A percentile compares a stretch with the other conserved stretches of the same genome.
Evolutionary conservation across 2,888 invertebrate genomes (phyloP).

Genomic region (Nomada ruficornis): DNA sequence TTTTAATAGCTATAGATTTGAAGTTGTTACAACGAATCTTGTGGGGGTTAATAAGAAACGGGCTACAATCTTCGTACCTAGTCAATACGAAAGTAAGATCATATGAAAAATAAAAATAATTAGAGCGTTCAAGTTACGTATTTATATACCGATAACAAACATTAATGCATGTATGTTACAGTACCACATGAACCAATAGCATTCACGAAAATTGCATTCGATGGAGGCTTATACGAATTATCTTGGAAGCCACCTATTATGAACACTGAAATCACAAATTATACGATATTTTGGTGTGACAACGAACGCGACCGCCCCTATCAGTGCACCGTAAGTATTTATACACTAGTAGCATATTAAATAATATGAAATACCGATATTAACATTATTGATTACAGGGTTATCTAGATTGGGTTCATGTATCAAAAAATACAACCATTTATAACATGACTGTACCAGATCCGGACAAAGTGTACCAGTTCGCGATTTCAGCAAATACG

Average conservation of each 20-base stretch:
- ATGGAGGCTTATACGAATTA: conserved; percentile 89
- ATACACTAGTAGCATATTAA: neutral
- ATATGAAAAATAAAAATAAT: conserved; percentile 18
- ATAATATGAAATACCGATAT: neutral
- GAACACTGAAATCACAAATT: conserved; percentile 86
- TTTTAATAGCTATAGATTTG: conserved; percentile 85
- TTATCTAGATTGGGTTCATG: conserved; percentile 87
- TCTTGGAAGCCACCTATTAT: conserved; percentile 89
- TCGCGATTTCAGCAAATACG: conserved; percentile 93
- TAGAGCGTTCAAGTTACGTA: conserved; percentile 8
- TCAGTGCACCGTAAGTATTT: conserved; percentile 85
- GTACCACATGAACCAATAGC: conserved; percentile 85
- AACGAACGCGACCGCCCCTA: conserved; percentile 86
- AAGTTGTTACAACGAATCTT: conserved; percentile 87
- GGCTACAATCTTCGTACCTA: conserved; percentile 88
- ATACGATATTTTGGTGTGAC: conserved; percentile 93
- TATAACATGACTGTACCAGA: conserved; percentile 87
- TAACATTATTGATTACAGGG: conserved; percentile 83
- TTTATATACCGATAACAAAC: neutral
- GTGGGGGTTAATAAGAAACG: conserved; percentile 86
- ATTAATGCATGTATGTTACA: conserved; percentile 68
- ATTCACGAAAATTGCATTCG: conserved; percentile 90
- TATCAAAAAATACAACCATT: conserved; percentile 85
- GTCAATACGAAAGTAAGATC: conserved; percentile 85
- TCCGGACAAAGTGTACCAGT: conserved; percentile 87